Percentiles rank a stretch among this genome's conserved stretches.
These are phyloP conservation scores for Aselliscus stoliczkanus DNA, from an alignment of 2,797 vertebrate genomes.

Conservation along the genomic window DNA sequence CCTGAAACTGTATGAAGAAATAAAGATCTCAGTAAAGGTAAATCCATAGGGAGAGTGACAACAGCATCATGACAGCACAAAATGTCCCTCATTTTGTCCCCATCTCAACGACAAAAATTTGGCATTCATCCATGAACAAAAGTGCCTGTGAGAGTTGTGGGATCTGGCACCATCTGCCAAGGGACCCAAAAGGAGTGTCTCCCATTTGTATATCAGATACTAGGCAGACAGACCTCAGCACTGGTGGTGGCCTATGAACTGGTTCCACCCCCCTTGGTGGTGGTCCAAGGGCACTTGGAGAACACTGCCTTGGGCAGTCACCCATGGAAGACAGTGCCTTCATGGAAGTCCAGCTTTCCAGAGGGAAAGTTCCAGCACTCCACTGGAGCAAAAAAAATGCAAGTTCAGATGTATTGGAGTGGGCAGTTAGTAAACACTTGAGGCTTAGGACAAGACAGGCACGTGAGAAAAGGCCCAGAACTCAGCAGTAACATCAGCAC, in stretches of 20 bases:
- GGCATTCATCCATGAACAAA: not conserved
- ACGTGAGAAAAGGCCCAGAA: not conserved
- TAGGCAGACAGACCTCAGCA: not conserved
- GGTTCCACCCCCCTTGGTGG: not conserved
- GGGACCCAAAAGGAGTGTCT: not conserved
- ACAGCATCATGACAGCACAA: not conserved
- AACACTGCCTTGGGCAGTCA: not conserved
- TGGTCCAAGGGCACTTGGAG: not conserved
- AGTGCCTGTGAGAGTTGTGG: not conserved
- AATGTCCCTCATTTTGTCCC: not conserved
- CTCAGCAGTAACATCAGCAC: not conserved
- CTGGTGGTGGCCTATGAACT: not conserved
- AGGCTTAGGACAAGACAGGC: not conserved
- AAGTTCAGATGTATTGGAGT: not conserved
- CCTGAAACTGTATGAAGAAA: not conserved
- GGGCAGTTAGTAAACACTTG: not conserved
- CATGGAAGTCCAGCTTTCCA: not conserved
- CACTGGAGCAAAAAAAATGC: not conserved
- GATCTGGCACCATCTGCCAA: not conserved
- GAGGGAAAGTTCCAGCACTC: not conserved
- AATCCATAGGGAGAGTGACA: not conserved
- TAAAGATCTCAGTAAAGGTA: not conserved
- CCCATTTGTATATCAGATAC: not conserved
- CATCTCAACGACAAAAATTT: not conserved
- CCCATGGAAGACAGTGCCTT: not conserved